Evolutionary conservation across 1,140 invertebrate genomes (phyloP).

Genomic region (Cheumatopsyche charites): DNA sequence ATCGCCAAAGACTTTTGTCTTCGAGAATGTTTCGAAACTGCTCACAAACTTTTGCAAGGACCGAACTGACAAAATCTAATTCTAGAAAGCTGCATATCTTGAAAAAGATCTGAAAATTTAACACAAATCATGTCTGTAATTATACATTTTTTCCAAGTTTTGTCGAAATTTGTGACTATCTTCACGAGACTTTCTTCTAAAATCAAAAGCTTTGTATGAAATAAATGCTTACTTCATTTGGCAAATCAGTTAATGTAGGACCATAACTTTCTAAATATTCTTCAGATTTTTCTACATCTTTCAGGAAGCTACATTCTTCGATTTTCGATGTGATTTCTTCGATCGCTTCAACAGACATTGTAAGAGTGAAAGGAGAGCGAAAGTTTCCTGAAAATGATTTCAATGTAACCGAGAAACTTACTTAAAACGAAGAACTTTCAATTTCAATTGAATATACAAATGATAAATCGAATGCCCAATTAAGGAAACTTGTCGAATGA

Average conservation of each 20-base stretch:
- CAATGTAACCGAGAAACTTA: too few species aligned
- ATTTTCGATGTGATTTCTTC: not conserved
- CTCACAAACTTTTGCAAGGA: constrained; percentile 56
- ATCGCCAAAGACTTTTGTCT: constrained; percentile 57
- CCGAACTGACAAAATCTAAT: constrained; percentile 55
- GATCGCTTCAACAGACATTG: not conserved
- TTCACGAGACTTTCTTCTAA: not conserved
- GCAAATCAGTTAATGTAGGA: not conserved
- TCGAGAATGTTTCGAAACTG: constrained; percentile 58
- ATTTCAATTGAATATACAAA: too few species aligned
- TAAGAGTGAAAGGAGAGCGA: not conserved
- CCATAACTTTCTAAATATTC: not conserved
- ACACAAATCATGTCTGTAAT: not conserved
- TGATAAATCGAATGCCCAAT: too few species aligned
- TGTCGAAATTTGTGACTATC: not conserved
- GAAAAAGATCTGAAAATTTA: constrained; percentile 55
- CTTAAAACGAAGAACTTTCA: too few species aligned
- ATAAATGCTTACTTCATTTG: constrained; percentile 14
- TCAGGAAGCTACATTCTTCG: not conserved
- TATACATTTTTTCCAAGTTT: too few species aligned
- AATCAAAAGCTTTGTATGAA: not conserved
- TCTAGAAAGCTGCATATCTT: constrained; percentile 60
- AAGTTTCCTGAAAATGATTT: too few species aligned
- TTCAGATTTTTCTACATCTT: not conserved
- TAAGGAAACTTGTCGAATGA: too few species aligned